Evolutionary conservation across 2,113 vertebrate genomes (phyloP).

Genomic region (Gallinago undulata): DNA sequence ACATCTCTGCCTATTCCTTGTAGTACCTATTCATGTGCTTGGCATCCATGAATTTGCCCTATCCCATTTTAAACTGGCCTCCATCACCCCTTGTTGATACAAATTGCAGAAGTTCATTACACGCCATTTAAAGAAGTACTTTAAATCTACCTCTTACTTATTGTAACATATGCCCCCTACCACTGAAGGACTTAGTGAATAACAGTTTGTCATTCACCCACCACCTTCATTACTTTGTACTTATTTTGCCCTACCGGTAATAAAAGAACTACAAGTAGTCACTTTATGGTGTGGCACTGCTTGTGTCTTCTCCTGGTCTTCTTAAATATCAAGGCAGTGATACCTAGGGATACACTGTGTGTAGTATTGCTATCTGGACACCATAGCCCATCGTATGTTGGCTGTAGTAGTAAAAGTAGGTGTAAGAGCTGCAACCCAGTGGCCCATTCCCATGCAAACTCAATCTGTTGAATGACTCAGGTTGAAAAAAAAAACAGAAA

Average conservation of each 20-base stretch:
- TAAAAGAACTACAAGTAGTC: not conserved
- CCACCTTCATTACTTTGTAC: not conserved
- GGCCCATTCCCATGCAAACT: not conserved
- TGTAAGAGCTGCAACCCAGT: not conserved
- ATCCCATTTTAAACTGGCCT: not conserved
- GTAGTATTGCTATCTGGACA: not conserved
- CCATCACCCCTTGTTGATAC: not conserved
- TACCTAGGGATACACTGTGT: not conserved
- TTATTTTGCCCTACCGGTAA: not conserved
- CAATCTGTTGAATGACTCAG: not conserved
- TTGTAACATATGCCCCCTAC: not conserved
- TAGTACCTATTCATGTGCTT: not conserved
- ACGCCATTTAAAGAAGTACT: not conserved
- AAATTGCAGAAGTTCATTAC: not conserved
- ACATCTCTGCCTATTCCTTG: not conserved
- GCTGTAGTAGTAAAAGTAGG: not conserved
- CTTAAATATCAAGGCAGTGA: not conserved
- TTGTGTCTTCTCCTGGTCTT: not conserved
- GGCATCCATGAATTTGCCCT: not conserved
- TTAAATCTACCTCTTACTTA: not conserved
- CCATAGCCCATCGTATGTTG: not conserved
- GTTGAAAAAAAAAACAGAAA: not conserved
- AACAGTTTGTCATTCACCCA: not conserved
- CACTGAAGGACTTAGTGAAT: not conserved
- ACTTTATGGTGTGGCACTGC: not conserved